phyloP scores from a whole-genome alignment of 2,113 vertebrate species.

The Tetrax tetrax region DNA sequence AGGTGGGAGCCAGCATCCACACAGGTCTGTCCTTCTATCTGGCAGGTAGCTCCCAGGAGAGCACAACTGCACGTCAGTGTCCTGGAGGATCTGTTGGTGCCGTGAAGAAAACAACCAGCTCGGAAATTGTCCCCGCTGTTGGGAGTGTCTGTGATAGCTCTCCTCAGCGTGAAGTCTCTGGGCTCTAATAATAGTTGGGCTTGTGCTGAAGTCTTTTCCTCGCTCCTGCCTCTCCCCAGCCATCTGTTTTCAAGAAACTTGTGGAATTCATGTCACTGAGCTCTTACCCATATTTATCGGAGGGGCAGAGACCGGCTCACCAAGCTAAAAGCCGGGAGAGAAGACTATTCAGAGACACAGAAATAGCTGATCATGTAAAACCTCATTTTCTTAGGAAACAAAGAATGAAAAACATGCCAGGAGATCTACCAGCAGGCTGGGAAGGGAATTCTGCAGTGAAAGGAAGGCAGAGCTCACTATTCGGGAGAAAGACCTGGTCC shows the following conservation, averaged over 20 bases:
- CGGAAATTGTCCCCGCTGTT: neutral
- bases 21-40: rapidly evolving
- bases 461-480: neutral
- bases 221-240: constrained; percentile 9
- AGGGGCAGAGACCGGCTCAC: neutral
- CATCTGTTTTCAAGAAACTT: constrained; percentile 41
- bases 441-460: neutral
- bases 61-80: rapidly evolving
- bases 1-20: neutral
- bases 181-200: constrained; percentile 19
- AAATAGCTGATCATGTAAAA: neutral
- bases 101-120: neutral
- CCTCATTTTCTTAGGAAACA: neutral
- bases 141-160: neutral
- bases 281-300: neutral
- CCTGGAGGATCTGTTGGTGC: neutral
- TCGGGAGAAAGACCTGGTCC: neutral
- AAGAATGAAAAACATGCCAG: neutral
- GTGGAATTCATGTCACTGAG: neutral
- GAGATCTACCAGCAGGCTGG: neutral
- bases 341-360: neutral
- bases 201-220: neutral
- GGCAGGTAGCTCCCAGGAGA: neutral
- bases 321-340: neutral
- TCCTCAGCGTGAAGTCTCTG: neutral